Percentiles rank a stretch among this genome's conserved stretches.
These are phyloP conservation scores for Periphyllus acericola DNA, from an alignment of 2,888 invertebrate species.

Conservation along the genomic window DNA sequence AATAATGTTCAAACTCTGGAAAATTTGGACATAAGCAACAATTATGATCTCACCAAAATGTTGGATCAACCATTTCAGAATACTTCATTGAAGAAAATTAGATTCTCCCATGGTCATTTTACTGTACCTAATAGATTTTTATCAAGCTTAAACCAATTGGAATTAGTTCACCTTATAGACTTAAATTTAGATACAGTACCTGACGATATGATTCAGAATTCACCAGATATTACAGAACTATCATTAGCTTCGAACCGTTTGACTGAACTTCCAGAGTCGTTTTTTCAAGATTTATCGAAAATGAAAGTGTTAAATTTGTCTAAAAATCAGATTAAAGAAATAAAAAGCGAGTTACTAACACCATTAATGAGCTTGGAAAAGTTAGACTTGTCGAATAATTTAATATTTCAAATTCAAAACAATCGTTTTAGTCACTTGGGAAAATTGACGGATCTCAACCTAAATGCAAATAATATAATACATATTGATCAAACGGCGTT, in stretches of 20 bases:
- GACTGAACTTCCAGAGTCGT: constrained; percentile 71
- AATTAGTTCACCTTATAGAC: constrained; percentile 64
- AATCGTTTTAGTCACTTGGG: constrained; percentile 45
- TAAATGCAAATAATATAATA: constrained; percentile 70
- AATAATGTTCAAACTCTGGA: constrained; percentile 72
- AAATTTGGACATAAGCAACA: constrained; percentile 63
- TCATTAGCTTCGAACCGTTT: constrained; percentile 73
- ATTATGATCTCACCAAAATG: constrained; percentile 21
- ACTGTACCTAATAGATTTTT: constrained; percentile 75
- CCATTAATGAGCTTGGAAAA: constrained; percentile 68
- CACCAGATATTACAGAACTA: constrained; percentile 72
- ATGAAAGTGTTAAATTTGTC: constrained; percentile 75
- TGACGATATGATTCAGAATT: constrained; percentile 74
- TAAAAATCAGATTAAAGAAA: constrained; percentile 72
- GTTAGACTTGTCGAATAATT: constrained; percentile 69
- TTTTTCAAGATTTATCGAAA: constrained; percentile 74
- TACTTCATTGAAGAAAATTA: constrained; percentile 68
- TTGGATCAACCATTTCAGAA: constrained; percentile 32
- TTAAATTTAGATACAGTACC: constrained; percentile 72
- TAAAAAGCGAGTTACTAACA: constrained; percentile 73
- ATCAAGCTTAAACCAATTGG: constrained; percentile 70
- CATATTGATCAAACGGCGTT: constrained; percentile 70
- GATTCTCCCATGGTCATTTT: constrained; percentile 77
- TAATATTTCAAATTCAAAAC: constrained; percentile 50
- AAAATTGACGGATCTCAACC: constrained; percentile 63